Base-by-base conservation (phyloP, 2,888 invertebrate genomes). In the Drosophila anomelani region DNA sequence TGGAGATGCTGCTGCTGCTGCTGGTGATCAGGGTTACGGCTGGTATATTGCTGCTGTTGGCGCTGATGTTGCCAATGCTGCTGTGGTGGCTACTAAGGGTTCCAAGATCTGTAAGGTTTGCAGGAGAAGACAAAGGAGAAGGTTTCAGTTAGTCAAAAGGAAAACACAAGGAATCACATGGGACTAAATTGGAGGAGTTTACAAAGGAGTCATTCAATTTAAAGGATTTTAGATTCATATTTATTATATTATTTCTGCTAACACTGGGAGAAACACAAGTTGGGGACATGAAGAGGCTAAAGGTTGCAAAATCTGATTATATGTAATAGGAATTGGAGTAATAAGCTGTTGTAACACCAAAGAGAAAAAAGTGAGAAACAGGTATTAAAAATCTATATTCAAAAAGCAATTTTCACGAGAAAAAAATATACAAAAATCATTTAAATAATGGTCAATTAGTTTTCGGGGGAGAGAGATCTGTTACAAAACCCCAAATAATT, bases 91-190 rank as follows among this genome's bases (percentile, higher is more conserved):
- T 87, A 60, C 75, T 85, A 32, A 88, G 86, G 85, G 80, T 77
- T 72, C 88, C 85, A 85, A 86, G 86, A 86, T 86, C 89, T 86
- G 75, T 13, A 73, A 87, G 53, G 82, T 12, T 55, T 39, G 2
- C 15, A 8, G 56, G 36, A 60, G 13, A 26, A 64, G 44, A 75
- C 54, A 75, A 26, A 8, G 72, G 73, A 29, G 72, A 51, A 71
- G 75, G 36, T 39, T 49, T 36, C 39, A 80, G 87, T 85, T 85
- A 85, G 78, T 69, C 62, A 76, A 77, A 80, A 44, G 55, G 15
- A 17, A 57, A 64, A 80, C 76, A 85, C 34, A 26, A 66, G 80
- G 80, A 71, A 26, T 23, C 43, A 58, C 51, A 62, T 0, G 46
- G 39, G 43, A 34, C 23, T 9, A 20, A 26, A 15, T 1, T 23